Percentiles rank a stretch among this genome's conserved stretches.
Evolutionary conservation across 37 sponge, comb jelly and placozoan genomes (phyloP).

Genomic region (Ianthella basta): DNA sequence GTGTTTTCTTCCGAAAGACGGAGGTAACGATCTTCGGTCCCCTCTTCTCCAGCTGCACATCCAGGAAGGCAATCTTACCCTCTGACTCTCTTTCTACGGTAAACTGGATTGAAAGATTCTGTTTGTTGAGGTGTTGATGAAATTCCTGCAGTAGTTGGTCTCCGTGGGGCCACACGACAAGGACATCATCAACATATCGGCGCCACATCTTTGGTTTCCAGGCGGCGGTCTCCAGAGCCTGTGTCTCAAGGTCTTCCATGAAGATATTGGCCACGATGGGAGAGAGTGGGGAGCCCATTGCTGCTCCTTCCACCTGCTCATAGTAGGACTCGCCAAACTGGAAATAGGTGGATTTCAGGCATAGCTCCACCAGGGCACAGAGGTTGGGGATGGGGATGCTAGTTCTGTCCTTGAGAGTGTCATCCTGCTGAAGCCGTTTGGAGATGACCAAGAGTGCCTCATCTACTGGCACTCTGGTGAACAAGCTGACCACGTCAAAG

Average conservation of each 20-base stretch:
- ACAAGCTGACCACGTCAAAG: conserved; percentile 27
- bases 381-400: conserved; percentile 21
- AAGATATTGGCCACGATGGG: conserved; percentile 26
- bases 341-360: conserved; percentile 20
- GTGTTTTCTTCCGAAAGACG: conserved; percentile 14
- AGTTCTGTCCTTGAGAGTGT: conserved; percentile 18
- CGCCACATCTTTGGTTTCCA: conserved; percentile 19
- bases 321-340: conserved; percentile 6
- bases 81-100: conserved; percentile 1
- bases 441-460: conserved; percentile 24
- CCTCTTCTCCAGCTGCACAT: background rate
- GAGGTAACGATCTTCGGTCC: conserved; percentile 5
- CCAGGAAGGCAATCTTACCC: conserved; percentile 19
- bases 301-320: conserved; percentile 33
- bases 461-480: conserved; percentile 29
- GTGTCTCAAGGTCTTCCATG: conserved; percentile 25
- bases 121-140: background rate
- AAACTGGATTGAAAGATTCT: conserved; percentile 8
- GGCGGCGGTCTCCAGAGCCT: conserved; percentile 4
- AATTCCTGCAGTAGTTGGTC: conserved; percentile 13
- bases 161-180: conserved; percentile 13
- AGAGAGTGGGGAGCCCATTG: conserved; percentile 36
- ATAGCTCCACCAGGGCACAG: conserved; percentile 17
- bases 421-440: background rate
- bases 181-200: conserved; percentile 22